Percentiles rank a stretch among this genome's conserved stretches.
These are phyloP conservation scores for Cotesia typhae DNA, from an alignment of 1,140 invertebrate species.

Conservation along the genomic window DNA sequence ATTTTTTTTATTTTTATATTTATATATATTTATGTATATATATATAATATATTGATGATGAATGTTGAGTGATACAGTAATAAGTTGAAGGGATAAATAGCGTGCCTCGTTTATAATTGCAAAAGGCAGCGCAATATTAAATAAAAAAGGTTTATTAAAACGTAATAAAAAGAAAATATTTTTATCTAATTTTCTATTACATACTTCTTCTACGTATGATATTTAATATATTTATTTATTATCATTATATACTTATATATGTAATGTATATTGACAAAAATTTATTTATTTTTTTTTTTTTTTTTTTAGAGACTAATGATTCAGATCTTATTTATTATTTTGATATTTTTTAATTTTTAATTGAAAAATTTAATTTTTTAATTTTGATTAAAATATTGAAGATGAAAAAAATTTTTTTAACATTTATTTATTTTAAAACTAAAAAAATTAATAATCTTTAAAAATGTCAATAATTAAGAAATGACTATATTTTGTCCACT, in stretches of 20 bases:
- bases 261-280: slow-evolving; percentile 38
- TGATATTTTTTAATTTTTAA: too few species aligned
- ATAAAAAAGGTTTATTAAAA: neutral
- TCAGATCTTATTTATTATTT: too few species aligned
- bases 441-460: too few species aligned
- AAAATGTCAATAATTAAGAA: too few species aligned
- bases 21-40: neutral
- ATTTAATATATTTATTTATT: neutral
- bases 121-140: slow-evolving; percentile 16
- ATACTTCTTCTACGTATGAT: slow-evolving; percentile 4
- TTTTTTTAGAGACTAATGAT: neutral
- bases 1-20: neutral
- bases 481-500: too few species aligned
- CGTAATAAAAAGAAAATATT: slow-evolving; percentile 3
- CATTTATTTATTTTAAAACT: too few species aligned
- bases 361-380: too few species aligned
- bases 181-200: slow-evolving; percentile 8
- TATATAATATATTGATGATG: slow-evolving; percentile 2
- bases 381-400: too few species aligned
- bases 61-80: slow-evolving; percentile 26
- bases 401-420: too few species aligned
- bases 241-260: slow-evolving; percentile 9
- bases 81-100: slow-evolving; percentile 16
- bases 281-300: slow-evolving; percentile 20
- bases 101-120: slow-evolving; percentile 37